These are phyloP conservation scores for Drosophila picticornis DNA, from an alignment of 2,888 invertebrate species.

Conservation along the genomic window DNA sequence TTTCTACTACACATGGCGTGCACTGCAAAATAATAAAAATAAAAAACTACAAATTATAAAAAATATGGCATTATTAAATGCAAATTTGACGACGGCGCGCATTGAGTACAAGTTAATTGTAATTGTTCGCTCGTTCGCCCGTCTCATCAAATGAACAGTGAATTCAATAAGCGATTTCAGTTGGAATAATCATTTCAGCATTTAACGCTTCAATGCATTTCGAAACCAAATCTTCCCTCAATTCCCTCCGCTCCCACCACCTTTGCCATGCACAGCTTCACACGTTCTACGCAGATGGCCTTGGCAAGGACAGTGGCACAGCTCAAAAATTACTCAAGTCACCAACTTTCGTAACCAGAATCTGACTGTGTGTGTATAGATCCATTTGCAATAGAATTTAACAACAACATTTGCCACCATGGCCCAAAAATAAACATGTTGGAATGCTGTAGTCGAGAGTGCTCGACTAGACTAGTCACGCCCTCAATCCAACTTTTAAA, in stretches of 20 bases:
- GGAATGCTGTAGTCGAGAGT: not conserved
- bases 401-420: not conserved
- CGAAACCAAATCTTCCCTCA: not conserved
- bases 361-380: not conserved
- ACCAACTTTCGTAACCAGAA: not conserved
- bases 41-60: constrained; percentile 6
- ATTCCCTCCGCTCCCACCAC: not conserved
- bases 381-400: constrained; percentile 30
- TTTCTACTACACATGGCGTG: not conserved
- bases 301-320: constrained; percentile 50
- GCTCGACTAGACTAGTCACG: not conserved
- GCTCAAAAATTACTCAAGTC: not conserved
- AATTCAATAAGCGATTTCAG: constrained; percentile 32
- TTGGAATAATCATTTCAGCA: constrained; percentile 15
- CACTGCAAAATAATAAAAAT: not conserved
- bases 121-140: constrained; percentile 26
- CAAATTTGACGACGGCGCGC: constrained; percentile 30
- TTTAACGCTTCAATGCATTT: constrained; percentile 55
- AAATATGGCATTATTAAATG: constrained; percentile 35
- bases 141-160: constrained; percentile 18
- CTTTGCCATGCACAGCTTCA: constrained; percentile 1
- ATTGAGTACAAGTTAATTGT: constrained; percentile 14
- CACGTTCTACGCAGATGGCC: constrained; percentile 16
- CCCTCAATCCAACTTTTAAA: not conserved
- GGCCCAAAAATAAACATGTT: not conserved